Evolutionary conservation across 2,888 invertebrate genomes (phyloP).

Genomic region (Colostygia pectinataria): DNA sequence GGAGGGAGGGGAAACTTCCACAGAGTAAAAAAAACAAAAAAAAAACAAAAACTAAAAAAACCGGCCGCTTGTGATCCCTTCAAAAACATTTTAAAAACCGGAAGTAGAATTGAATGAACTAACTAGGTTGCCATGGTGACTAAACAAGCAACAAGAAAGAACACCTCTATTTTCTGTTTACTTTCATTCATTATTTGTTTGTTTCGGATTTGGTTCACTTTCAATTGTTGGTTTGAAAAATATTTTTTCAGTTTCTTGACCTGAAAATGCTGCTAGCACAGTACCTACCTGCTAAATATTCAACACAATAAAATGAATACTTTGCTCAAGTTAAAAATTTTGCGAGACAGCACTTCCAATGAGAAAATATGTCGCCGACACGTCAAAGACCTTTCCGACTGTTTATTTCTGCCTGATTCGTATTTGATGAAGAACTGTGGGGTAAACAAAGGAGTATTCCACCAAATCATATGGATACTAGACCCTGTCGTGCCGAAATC

Average conservation of each 20-base stretch:
- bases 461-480: constrained; percentile 51
- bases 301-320: constrained; percentile 5
- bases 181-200: too few relatives aligned
- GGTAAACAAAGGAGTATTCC: constrained; percentile 50
- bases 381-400: constrained; percentile 49
- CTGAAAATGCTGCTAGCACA: not conserved
- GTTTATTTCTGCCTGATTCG: constrained; percentile 50
- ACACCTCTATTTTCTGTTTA: too few relatives aligned
- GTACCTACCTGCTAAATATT: too few relatives aligned
- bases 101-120: too few relatives aligned
- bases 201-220: too few relatives aligned
- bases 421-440: constrained; percentile 55
- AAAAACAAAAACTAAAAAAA: not conserved
- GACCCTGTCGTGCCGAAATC: constrained; percentile 59
- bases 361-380: constrained; percentile 48
- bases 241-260: not conserved
- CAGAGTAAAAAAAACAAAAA: too few relatives aligned
- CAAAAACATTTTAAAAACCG: too few relatives aligned
- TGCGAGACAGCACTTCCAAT: constrained; percentile 49
- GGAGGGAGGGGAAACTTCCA: too few relatives aligned
- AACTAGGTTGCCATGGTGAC: too few relatives aligned
- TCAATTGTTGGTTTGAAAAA: not conserved
- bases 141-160: too few relatives aligned
- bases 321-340: constrained; percentile 46
- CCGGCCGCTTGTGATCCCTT: not conserved